These are phyloP conservation scores for Darevskia nairensis DNA, from an alignment of 2,797 vertebrate species.

Conservation along the genomic window DNA sequence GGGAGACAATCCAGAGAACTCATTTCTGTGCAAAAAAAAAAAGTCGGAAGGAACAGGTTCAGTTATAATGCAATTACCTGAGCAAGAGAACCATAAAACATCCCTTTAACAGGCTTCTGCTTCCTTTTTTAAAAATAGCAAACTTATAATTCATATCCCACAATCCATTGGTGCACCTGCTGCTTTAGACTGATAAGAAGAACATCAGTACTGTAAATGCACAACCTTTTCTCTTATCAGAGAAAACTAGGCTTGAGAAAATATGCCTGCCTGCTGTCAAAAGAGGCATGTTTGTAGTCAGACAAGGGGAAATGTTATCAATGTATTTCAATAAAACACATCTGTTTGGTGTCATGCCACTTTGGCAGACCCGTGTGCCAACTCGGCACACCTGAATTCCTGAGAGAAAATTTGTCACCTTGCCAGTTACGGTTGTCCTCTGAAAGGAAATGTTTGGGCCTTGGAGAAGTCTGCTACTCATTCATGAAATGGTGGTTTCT, in stretches of 20 bases:
- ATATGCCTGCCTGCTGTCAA: conserved; percentile 39
- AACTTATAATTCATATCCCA: conserved; percentile 23
- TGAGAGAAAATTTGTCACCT: conserved; percentile 12
- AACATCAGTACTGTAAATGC: conserved; percentile 2
- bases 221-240: not conserved
- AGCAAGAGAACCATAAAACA: conserved; percentile 29
- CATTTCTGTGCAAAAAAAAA: conserved; percentile 26
- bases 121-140: conserved; percentile 10
- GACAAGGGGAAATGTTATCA: not conserved
- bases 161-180: conserved; percentile 41
- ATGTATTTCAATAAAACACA: conserved; percentile 40
- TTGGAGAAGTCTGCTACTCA: not conserved
- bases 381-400: not conserved
- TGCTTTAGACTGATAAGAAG: conserved; percentile 48
- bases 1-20: not conserved
- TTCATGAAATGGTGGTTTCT: not conserved
- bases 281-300: conserved; percentile 15
- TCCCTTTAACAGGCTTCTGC: not conserved
- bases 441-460: not conserved
- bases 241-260: conserved; percentile 31
- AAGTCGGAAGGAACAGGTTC: conserved; percentile 20
- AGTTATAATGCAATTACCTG: conserved; percentile 30
- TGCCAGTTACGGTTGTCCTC: not conserved
- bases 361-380: not conserved
- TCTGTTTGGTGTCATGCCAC: fast-evolving